A percentile compares a stretch with the other conserved stretches of the same genome.
These are phyloP conservation scores for Xiphophorus birchmanni DNA, from an alignment of 2,797 vertebrate genomes.

Conservation along the genomic window DNA sequence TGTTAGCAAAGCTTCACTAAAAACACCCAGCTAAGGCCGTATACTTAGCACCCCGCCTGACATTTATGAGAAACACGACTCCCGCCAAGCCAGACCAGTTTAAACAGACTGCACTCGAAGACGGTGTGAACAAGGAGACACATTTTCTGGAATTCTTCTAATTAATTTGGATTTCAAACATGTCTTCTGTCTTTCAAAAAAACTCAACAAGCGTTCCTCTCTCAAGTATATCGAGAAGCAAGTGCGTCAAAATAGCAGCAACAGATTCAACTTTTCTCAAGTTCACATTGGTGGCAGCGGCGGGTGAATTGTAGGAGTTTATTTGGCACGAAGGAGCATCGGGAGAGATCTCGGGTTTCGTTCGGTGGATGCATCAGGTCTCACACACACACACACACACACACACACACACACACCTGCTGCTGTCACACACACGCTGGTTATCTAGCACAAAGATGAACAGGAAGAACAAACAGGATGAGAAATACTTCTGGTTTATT, in stretches of 20 bases:
- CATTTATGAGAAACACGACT: conserved; percentile 76
- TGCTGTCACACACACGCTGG: conserved; percentile 54
- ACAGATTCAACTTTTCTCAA: conserved; percentile 84
- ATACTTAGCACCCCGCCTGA: conserved; percentile 77
- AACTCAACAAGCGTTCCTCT: conserved; percentile 19
- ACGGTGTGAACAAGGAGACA: conserved; percentile 67
- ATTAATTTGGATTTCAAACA: conserved; percentile 34
- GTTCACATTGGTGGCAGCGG: conserved; percentile 80
- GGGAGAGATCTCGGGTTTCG: conserved; percentile 83
- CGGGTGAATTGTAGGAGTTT: conserved; percentile 76
- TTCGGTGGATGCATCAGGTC: conserved; percentile 69
- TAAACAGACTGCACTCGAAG: conserved; percentile 38
- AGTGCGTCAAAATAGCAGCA: conserved; percentile 77
- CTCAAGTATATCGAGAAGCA: conserved; percentile 69
- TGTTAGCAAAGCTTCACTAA: conserved; percentile 62
- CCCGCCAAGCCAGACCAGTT: conserved; percentile 46
- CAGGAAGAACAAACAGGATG: neutral
- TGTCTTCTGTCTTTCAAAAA: neutral
- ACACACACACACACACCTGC: conserved; percentile 79
- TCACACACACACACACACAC: conserved; percentile 68
- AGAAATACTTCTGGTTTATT: neutral
- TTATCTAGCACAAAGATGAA: conserved; percentile 7
- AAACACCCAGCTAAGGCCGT: conserved; percentile 63
- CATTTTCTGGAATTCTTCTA: conserved; percentile 38
- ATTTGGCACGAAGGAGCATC: conserved; percentile 79